Base-by-base conservation (phyloP, 2,888 invertebrate genomes). In the Drosophila formosana region DNA sequence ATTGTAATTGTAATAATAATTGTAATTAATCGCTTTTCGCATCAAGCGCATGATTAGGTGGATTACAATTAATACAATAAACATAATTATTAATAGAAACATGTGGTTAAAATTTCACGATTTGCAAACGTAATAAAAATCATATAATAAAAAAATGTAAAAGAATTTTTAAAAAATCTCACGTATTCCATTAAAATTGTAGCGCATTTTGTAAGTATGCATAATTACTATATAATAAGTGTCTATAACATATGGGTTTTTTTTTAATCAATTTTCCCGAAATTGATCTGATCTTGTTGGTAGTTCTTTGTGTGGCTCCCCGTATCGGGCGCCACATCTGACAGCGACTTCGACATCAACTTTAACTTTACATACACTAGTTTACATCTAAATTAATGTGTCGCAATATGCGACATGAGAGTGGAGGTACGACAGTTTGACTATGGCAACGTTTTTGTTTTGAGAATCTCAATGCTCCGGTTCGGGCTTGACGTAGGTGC, bases 401-500 rank as follows among this genome's bases (percentile, higher is more conserved):
- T 68, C 75, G 66, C 88, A 84, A 81, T 81, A 65, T 73, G 78
- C 79, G 79, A 76, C 65, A 75, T 50, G 61, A 55, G 56, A 71
- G 72, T 74, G 70, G 81, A 72, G 73, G 37, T 37, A 37, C 82
- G 65, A 75, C 62, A 72, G 67, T 75, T 72, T 65, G 55, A 70
- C 70, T 68, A 70, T 72, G 68, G 72, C 75, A 74, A 87, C 85
- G 65, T 72, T 72, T 55, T 4, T 71, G 63, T 69, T 72, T 45
- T 71, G 69, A 88, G 76, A 78, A 84, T 87, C 71, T 84, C 50
- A 82, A 9, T 52, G 58, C 57, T 66, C 51, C 41, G 62, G 66
- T 28, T 87, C 85, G 52, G 66, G 57, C 58, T 84, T 84, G 3
- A 81, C 50, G 49, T 66, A 84, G 34, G 82, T 83, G 66, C 88